Evolutionary conservation across 1,140 invertebrate species (phyloP).

Genomic region (Drosophila ambigua): DNA sequence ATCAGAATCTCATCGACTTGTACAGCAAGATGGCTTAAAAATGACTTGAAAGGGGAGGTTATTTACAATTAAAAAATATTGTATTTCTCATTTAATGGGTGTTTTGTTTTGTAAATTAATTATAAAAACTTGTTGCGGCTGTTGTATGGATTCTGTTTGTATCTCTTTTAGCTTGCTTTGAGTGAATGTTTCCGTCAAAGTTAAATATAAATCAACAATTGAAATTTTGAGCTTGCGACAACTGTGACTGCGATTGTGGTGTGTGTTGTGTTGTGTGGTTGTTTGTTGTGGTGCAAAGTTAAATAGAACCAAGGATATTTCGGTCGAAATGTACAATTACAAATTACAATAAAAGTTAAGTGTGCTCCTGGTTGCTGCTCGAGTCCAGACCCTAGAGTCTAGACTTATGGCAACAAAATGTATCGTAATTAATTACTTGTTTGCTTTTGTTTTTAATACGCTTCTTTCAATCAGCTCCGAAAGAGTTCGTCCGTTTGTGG

Average conservation of each 20-base stretch:
- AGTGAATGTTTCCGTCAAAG: conserved; percentile 59
- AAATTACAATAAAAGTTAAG: conserved; percentile 46
- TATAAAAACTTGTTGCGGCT: conserved; percentile 59
- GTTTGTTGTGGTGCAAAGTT: conserved; percentile 9
- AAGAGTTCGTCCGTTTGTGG: conserved; percentile 54
- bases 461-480: conserved; percentile 36
- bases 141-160: conserved; percentile 38
- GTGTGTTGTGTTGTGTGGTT: background rate
- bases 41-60: background rate
- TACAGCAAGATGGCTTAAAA: conserved; percentile 70
- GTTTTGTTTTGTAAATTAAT: conserved; percentile 67
- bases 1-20: conserved; percentile 68
- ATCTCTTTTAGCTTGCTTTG: conserved; percentile 28
- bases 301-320: conserved; percentile 37
- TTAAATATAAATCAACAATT: conserved; percentile 60
- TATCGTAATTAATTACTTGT: conserved; percentile 38
- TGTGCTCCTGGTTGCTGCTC: conserved; percentile 29
- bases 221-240: conserved; percentile 71
- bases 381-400: conserved; percentile 29
- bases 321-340: conserved; percentile 55
- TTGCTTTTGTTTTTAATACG: conserved; percentile 24
- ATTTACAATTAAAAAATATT: conserved; percentile 68
- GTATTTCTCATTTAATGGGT: conserved; percentile 55
- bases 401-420: conserved; percentile 52
- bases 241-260: conserved; percentile 5